Percentiles rank a stretch among this genome's conserved stretches.
Evolutionary conservation across 2,888 invertebrate genomes (phyloP).

Genomic region (Oxystoma pomonae): DNA sequence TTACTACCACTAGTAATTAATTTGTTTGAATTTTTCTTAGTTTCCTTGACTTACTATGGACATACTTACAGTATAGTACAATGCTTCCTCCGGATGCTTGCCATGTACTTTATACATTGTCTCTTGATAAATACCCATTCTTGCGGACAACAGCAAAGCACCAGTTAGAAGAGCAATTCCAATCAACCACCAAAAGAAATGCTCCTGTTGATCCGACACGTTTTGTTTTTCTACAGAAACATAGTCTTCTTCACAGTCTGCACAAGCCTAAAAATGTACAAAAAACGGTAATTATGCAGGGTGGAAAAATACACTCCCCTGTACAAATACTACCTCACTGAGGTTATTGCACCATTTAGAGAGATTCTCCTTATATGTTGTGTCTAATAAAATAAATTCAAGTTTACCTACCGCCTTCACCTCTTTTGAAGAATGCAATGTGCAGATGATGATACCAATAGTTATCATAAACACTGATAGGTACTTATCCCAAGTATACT

Average conservation of each 20-base stretch:
- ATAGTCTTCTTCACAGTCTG: slow-evolving; percentile 43
- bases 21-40: too few relatives aligned
- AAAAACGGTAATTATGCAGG: too few relatives aligned
- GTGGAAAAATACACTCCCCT: too few relatives aligned
- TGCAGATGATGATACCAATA: slow-evolving; percentile 86
- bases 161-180: slow-evolving; percentile 81
- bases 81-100: slow-evolving; percentile 86
- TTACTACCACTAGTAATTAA: too few relatives aligned
- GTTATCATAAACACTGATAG: slow-evolving; percentile 90
- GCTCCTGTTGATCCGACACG: slow-evolving; percentile 42
- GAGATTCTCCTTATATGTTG: neutral
- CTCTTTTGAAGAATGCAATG: slow-evolving; percentile 72
- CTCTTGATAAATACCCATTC: slow-evolving; percentile 93
- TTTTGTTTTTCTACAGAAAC: slow-evolving; percentile 23
- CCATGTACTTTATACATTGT: slow-evolving; percentile 77
- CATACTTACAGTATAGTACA: slow-evolving; percentile 70
- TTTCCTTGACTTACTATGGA: too few relatives aligned
- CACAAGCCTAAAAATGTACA: slow-evolving; percentile 32
- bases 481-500: slow-evolving; percentile 80
- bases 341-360: too few relatives aligned
- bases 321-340: too few relatives aligned
- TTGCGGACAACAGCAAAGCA: slow-evolving; percentile 87
- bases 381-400: slow-evolving; percentile 8
- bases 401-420: slow-evolving; percentile 31
- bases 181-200: slow-evolving; percentile 60